phyloP scores from a whole-genome alignment of 2,888 invertebrate genomes.

The Chymomyza amoena region DNA sequence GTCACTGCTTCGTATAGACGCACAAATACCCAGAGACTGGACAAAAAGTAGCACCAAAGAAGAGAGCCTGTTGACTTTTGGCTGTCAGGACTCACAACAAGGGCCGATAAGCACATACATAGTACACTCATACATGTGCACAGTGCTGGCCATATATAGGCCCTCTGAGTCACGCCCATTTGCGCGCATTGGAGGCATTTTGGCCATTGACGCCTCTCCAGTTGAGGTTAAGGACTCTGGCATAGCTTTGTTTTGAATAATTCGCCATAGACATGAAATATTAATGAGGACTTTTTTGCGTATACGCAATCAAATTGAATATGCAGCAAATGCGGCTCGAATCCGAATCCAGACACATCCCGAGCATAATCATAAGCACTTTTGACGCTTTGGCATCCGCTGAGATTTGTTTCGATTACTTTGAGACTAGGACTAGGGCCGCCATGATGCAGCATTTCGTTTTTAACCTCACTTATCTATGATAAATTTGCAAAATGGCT shows the following conservation, averaged over 20 bases:
- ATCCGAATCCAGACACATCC: slow-evolving; percentile 7
- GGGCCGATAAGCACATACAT: not conserved
- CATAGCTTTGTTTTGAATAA: slow-evolving; percentile 68
- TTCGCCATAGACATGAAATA: slow-evolving; percentile 70
- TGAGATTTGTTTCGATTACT: slow-evolving; percentile 40
- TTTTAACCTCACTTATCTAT: not conserved
- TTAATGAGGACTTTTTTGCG: slow-evolving; percentile 65
- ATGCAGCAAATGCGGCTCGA: slow-evolving; percentile 56
- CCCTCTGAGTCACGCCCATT: not conserved
- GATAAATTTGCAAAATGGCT: slow-evolving; percentile 10
- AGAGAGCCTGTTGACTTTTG: slow-evolving; percentile 36
- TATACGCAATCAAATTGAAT: slow-evolving; percentile 69
- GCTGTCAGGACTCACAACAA: slow-evolving; percentile 33
- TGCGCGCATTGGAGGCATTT: too few species aligned
- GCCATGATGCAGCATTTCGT: not conserved
- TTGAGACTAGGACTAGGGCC: not conserved
- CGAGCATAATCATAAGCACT: slow-evolving; percentile 57
- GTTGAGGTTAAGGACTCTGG: slow-evolving; percentile 3
- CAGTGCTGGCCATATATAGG: too few species aligned
- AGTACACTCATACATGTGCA: too few species aligned
- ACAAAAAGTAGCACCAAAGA: not conserved
- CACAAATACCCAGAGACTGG: not conserved
- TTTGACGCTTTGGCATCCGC: slow-evolving; percentile 28
- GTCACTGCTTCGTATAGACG: too few species aligned
- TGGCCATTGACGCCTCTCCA: slow-evolving; percentile 7